Percentiles rank a stretch among this genome's conserved stretches.
phyloP scores from a whole-genome alignment of 1,140 invertebrate species.

The Acromyrmex heyeri region DNA sequence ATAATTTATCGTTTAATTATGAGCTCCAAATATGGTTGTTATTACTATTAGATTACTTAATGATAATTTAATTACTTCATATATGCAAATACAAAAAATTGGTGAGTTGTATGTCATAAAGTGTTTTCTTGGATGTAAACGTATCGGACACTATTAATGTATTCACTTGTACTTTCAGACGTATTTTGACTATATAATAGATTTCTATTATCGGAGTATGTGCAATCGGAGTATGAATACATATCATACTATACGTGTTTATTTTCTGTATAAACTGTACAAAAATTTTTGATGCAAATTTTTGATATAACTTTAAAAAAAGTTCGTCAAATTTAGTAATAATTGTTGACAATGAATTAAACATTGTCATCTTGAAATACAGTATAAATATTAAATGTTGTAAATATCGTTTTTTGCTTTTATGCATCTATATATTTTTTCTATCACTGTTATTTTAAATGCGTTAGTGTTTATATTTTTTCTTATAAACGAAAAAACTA shows the following conservation, averaged over 20 bases:
- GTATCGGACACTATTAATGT: background rate
- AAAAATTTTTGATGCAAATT: background rate
- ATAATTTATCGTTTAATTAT: background rate
- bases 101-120: background rate
- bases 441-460: constrained; percentile 14
- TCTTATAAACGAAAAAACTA: background rate
- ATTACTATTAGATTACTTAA: background rate
- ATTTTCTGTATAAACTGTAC: constrained; percentile 6
- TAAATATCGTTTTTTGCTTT: constrained; percentile 17
- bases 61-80: background rate
- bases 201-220: constrained; percentile 22
- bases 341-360: background rate
- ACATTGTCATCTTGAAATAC: background rate
- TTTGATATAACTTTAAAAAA: background rate
- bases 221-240: constrained; percentile 9
- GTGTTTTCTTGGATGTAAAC: background rate
- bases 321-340: constrained; percentile 13
- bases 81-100: background rate
- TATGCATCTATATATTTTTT: background rate
- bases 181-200: constrained; percentile 1
- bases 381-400: constrained; percentile 9
- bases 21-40: background rate
- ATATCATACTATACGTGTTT: constrained; percentile 4
- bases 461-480: background rate
- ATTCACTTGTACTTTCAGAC: background rate